These are phyloP conservation scores for Clostera curtula DNA, from an alignment of 2,888 invertebrate species.

Conservation along the genomic window DNA sequence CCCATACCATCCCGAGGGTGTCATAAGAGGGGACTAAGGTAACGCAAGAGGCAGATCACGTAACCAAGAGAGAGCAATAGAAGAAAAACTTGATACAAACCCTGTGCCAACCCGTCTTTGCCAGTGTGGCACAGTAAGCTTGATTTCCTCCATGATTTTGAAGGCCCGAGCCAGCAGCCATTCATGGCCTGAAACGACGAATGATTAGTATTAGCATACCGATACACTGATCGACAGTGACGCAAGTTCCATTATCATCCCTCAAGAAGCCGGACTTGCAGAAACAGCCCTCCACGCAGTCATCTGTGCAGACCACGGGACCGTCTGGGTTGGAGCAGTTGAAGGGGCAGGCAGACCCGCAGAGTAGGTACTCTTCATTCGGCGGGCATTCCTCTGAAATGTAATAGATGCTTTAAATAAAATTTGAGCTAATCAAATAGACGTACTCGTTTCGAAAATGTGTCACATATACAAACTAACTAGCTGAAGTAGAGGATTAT, in stretches of 20 bases:
- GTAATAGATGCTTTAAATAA: background rate
- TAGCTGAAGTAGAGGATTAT: too few species aligned
- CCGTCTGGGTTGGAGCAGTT: slow-evolving; percentile 50
- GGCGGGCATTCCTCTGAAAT: slow-evolving; percentile 50
- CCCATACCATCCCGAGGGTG: too few species aligned
- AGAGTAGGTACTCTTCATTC: slow-evolving; percentile 59
- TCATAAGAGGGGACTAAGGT: too few species aligned
- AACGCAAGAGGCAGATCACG: too few species aligned
- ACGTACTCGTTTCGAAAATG: background rate
- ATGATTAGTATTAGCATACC: slow-evolving; percentile 29
- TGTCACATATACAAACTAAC: too few species aligned
- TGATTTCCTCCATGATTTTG: too few species aligned
- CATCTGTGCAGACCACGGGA: slow-evolving; percentile 38
- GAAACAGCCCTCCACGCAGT: slow-evolving; percentile 62
- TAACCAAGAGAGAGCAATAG: too few species aligned
- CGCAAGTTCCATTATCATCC: slow-evolving; percentile 53
- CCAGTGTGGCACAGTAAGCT: too few species aligned
- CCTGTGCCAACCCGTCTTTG: too few species aligned
- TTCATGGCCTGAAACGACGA: too few species aligned
- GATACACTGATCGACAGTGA: slow-evolving; percentile 44
- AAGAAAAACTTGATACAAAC: too few species aligned
- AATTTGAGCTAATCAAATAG: background rate
- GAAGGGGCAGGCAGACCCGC: slow-evolving; percentile 54
- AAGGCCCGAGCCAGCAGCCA: too few species aligned
- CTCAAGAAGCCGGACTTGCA: slow-evolving; percentile 54